Conservation (phyloP, 2,797 vertebrate genomes). For the Cuculus canorus region DNA sequence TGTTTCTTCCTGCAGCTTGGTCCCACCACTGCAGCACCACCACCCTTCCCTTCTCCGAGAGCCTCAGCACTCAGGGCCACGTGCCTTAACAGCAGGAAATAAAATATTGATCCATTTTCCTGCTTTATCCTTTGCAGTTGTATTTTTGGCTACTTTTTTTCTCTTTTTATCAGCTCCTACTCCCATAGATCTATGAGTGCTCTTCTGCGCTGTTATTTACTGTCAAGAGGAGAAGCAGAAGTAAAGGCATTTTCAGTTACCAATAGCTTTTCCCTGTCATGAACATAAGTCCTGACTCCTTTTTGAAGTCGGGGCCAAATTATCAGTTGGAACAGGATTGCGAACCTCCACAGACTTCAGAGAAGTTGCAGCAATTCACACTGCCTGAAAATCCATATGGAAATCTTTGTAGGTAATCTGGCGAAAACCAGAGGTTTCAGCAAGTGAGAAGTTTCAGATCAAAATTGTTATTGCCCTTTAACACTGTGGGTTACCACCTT, state of each 20-base stretch:
- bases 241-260: not conserved
- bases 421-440: not conserved
- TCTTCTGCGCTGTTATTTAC: not conserved
- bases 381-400: not conserved
- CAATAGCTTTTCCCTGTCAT: not conserved
- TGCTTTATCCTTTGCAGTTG: not conserved
- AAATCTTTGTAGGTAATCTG: not conserved
- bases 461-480: not conserved
- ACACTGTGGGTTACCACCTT: not conserved
- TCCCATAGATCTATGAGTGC: not conserved
- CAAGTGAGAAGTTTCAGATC: not conserved
- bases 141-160: not conserved
- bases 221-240: not conserved
- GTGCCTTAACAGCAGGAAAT: not conserved
- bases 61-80: rapidly evolving
- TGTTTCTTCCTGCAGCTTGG: not conserved
- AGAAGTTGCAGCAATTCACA: not conserved
- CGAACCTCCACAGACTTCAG: not conserved
- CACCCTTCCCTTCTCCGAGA: not conserved
- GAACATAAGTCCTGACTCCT: not conserved
- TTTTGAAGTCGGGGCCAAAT: not conserved
- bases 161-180: not conserved
- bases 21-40: not conserved
- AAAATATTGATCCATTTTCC: not conserved
- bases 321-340: not conserved